Base-by-base conservation (phyloP, 2,888 invertebrate genomes). In the Agrochola macilenta region DNA sequence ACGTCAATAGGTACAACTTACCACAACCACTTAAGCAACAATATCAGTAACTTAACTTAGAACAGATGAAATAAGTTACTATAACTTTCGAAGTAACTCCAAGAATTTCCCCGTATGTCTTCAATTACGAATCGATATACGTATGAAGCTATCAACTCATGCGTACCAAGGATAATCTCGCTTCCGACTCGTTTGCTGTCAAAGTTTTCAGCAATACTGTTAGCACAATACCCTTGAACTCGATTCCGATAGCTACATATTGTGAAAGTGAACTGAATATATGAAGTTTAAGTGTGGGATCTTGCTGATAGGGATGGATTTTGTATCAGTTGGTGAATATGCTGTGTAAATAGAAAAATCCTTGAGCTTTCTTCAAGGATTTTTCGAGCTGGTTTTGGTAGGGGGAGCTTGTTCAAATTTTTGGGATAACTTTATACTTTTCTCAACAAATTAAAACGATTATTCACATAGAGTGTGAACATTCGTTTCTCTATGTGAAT, bases 191-290 rank as follows among this genome's bases (percentile, higher is more conserved):
- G 88, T 87, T 88, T 82, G 78, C 82, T 84, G 86, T 82, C 86
- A 82, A 86, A 90, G 85, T 90, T 90, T 90, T 86, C 89, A 90
- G 87, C 80, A 86, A 86, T 89, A 87, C 88, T 89, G 88, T 89
- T 88, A 89, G 87, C 81, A 89, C 79, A 89, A 88, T 86, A 89
- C 85, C 87, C 87, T 84, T 83, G 84, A 89, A 87, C 82, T 80
- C 65, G 23, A 46, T 73, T 57, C 30, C 43, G 43, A 69, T 74
- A 74, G 66, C 69, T 60, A 86, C 61, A 69, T 80, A 76, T 61
- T 61, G 35, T 39, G 35, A 83, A 73, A 68, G 69, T 70, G 79
- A 83, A 72, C 70, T 60, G 71, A 60, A 65, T 78, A 46, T 81
- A 69, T 64, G 60, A 54, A 65, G 52, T 78, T 82, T 64, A 54